Evolutionary conservation across 2,888 invertebrate genomes (phyloP).

Genomic region (Lasioglossum malachurum): DNA sequence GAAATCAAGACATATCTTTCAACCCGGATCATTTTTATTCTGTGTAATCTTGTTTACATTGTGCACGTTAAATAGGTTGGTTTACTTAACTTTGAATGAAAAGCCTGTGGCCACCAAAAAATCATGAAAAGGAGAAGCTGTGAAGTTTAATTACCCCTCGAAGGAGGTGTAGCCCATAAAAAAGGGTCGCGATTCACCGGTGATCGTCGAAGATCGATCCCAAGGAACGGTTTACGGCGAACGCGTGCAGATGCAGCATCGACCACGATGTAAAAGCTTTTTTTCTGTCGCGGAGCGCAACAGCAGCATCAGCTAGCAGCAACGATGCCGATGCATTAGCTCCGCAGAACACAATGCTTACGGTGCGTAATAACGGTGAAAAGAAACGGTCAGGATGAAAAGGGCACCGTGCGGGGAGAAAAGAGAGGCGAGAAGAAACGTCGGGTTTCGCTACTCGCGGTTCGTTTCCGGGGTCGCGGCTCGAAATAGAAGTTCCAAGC

Average conservation of each 20-base stretch:
- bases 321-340: slow-evolving; percentile 64
- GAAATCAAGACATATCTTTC: too few relatives aligned
- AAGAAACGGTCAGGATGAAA: slow-evolving; percentile 54
- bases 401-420: neutral
- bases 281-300: slow-evolving; percentile 53
- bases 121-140: neutral
- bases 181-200: neutral
- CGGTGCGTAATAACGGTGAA: slow-evolving; percentile 69
- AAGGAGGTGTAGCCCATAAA: neutral
- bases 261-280: slow-evolving; percentile 55
- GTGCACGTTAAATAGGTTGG: too few relatives aligned
- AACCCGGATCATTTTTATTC: too few relatives aligned
- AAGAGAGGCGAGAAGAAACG: slow-evolving; percentile 26
- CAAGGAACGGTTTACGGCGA: slow-evolving; percentile 1
- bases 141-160: neutral
- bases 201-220: neutral
- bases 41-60: too few relatives aligned
- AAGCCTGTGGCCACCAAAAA: neutral
- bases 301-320: slow-evolving; percentile 1
- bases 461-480: slow-evolving; percentile 83
- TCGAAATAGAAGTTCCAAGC: slow-evolving; percentile 81
- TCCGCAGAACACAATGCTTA: slow-evolving; percentile 71
- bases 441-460: slow-evolving; percentile 70
- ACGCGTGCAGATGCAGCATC: slow-evolving; percentile 25
- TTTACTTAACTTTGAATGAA: neutral